Conservation (phyloP, 1,140 invertebrate genomes). For the Gonioctena quinquepunctata region DNA sequence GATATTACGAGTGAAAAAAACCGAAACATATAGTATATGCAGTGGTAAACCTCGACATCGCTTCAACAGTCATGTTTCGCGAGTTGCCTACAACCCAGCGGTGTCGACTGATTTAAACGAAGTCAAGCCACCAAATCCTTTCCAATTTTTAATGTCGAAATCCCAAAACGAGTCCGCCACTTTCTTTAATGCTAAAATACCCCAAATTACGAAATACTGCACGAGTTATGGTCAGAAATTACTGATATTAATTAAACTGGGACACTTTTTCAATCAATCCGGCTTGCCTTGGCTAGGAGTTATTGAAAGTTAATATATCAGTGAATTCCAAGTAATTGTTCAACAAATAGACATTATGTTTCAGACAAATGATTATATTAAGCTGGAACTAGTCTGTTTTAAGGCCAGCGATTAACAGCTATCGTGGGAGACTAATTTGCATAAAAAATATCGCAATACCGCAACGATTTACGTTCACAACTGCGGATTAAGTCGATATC, state of each 20-base stretch:
- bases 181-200: neutral
- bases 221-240: neutral
- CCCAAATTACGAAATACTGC: neutral
- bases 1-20: too few species aligned
- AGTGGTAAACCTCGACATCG: neutral
- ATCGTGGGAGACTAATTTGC: neutral
- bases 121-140: neutral
- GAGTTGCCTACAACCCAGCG: neutral
- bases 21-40: neutral
- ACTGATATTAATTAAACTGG: neutral
- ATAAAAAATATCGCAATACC: neutral
- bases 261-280: neutral
- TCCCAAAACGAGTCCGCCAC: neutral
- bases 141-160: neutral
- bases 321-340: neutral
- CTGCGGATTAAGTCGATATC: neutral
- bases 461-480: neutral
- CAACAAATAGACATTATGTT: neutral
- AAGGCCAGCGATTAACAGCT: neutral
- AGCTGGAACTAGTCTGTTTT: neutral
- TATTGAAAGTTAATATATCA: neutral
- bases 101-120: neutral
- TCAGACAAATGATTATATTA: neutral
- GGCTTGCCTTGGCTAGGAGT: neutral
- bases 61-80: neutral